These are phyloP conservation scores for Ptilorrhoa leucosticta DNA, from an alignment of 2,113 vertebrate genomes.

Conservation along the genomic window DNA sequence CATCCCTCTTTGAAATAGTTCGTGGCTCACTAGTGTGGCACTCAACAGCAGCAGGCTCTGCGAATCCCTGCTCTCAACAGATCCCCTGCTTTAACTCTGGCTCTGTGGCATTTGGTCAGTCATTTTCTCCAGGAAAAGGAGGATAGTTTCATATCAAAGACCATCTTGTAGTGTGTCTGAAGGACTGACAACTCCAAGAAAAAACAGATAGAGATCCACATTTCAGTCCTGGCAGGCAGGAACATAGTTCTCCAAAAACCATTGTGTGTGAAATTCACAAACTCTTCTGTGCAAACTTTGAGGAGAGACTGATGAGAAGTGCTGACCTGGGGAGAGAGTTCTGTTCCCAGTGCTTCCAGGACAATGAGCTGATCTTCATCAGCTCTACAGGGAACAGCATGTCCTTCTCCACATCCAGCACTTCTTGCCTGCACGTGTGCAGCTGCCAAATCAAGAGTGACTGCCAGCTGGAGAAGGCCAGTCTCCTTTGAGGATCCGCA, in stretches of 20 bases:
- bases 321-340: not conserved
- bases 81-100: not conserved
- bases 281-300: not conserved
- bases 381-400: not conserved
- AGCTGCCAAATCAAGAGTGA: not conserved
- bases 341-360: not conserved
- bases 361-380: constrained; percentile 3
- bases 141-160: not conserved
- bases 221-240: not conserved
- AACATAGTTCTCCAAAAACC: not conserved
- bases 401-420: not conserved
- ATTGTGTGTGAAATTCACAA: not conserved
- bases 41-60: not conserved
- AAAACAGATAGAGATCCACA: not conserved
- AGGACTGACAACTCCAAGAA: not conserved
- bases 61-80: not conserved
- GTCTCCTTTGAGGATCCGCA: not conserved
- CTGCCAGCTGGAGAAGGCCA: constrained; percentile 1
- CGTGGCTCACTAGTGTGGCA: not conserved
- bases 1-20: not conserved
- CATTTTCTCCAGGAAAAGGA: not conserved
- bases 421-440: not conserved
- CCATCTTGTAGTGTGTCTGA: not conserved
- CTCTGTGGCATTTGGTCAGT: not conserved
- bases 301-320: not conserved